phyloP scores from a whole-genome alignment of 2,888 invertebrate genomes.

The Habroteleia sp. region DNA sequence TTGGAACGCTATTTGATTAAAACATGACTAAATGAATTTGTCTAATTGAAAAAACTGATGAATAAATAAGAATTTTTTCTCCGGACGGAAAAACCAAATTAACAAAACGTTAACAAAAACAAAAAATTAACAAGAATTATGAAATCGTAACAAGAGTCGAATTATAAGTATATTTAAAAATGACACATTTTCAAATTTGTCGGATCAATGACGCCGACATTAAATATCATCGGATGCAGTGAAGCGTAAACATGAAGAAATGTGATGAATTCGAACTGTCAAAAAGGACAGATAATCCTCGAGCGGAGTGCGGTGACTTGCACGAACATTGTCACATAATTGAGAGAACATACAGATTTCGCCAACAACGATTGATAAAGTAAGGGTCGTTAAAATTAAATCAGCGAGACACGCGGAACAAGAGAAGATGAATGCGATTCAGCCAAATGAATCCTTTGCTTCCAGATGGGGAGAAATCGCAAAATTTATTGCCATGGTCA shows the following conservation, averaged over 20 bases:
- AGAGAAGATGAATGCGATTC: conserved; percentile 36
- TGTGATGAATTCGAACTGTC: conserved; percentile 26
- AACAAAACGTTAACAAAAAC: no score
- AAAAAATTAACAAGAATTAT: no score
- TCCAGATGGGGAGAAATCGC: conserved; percentile 28
- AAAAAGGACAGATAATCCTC: conserved; percentile 20
- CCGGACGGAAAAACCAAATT: background rate
- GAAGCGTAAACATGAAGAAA: conserved; percentile 19
- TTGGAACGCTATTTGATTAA: conserved; percentile 26
- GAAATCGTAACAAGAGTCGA: background rate
- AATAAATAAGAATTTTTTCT: conserved; percentile 2
- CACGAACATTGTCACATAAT: conserved; percentile 47
- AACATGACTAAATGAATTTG: conserved; percentile 39
- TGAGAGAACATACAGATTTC: conserved; percentile 42
- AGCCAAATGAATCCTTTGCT: conserved; percentile 26
- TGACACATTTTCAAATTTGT: conserved; percentile 6
- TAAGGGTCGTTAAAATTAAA: conserved; percentile 42
- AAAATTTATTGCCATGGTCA: conserved; percentile 20
- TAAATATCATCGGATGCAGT: conserved; percentile 19
- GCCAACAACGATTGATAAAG: conserved; percentile 33
- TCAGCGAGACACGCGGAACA: conserved; percentile 28
- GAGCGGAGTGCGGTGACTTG: conserved; percentile 24
- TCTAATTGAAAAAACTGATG: conserved; percentile 31
- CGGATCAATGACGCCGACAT: background rate
- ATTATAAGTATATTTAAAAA: background rate